Percentiles rank a stretch among this genome's conserved stretches.
Evolutionary conservation across 2,113 vertebrate genomes (phyloP).

Genomic region (Ptilorrhoa leucosticta): DNA sequence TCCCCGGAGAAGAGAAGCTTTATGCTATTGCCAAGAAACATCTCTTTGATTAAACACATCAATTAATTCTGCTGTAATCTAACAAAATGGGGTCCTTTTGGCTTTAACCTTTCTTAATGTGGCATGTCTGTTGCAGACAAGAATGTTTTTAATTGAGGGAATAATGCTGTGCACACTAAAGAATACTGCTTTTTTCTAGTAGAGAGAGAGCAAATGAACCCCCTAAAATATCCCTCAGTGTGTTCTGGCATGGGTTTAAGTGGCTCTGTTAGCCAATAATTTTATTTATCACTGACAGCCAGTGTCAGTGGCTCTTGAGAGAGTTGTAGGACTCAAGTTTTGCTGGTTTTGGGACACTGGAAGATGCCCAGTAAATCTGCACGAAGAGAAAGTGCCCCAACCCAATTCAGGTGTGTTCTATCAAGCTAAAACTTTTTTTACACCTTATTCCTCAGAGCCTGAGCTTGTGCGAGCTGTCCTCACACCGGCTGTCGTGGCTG

Average conservation of each 20-base stretch:
- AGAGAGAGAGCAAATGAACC: background rate
- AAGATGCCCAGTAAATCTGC: background rate
- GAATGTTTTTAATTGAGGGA: conserved; percentile 7
- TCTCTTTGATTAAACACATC: conserved; percentile 62
- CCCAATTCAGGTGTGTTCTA: background rate
- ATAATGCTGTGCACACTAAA: background rate
- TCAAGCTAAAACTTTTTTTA: background rate
- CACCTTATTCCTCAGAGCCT: background rate
- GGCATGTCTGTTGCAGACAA: conserved; percentile 2
- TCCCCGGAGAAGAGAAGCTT: conserved; percentile 37
- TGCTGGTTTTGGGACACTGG: background rate
- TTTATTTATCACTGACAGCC: background rate
- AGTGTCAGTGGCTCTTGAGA: background rate
- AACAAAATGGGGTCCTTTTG: conserved; percentile 33
- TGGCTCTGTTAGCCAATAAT: background rate
- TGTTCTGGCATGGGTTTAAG: background rate
- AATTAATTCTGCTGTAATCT: conserved; percentile 60
- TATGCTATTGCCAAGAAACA: conserved; percentile 50
- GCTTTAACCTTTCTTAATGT: conserved; percentile 56
- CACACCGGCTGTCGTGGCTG: rapidly evolving
- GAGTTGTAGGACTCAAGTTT: background rate
- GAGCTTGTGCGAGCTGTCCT: background rate
- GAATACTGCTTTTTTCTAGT: background rate
- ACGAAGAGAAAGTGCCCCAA: background rate
- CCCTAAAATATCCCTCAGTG: background rate